Base-by-base conservation (phyloP, 2,797 vertebrate species). In the Acridotheres tristis region DNA sequence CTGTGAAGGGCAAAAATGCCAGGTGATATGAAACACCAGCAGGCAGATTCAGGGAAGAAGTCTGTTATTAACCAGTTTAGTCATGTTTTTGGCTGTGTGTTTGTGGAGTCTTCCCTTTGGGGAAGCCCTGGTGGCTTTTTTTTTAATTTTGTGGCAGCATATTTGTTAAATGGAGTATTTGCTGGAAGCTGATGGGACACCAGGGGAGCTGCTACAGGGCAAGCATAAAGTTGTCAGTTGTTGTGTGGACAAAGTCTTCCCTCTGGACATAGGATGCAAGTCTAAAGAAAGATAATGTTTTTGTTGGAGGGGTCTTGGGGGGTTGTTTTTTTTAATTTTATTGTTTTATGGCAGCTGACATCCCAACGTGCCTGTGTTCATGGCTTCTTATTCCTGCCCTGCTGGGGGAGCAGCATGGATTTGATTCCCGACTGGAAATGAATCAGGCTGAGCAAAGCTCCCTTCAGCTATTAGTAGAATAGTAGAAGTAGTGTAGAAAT, bases 251-350 rank as follows among this genome's bases (percentile, higher is more conserved):
- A 30, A 15, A 79, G 12, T 63, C 23, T 74, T 86, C 34, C 14
- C 11, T 88, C 1, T 48, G 63, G 53, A 27, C 32, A 36, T 5
- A 51, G 40, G 17, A 25, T 66, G 9, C 32, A 40, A 25, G 14
- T 48, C 15, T 58, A 26, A 43, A 32, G 5, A 9, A 55, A 12
- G 11, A 40, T 27, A 8, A 7, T 9, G 17, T 5, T 36, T 57
- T 25, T 25, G 3, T 15, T 69, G 5, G 42, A 40, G 13, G n/a
- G 6, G 10, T 38, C 17, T 45, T 21, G 26, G 11, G 11, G 2
- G 0, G 0, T 27, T 55, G 34, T 0, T 11, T 13, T 57, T 58
- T 51, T 13, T 4, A 1, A 14, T 43, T 74, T 74, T 3, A 8
- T n/a, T 36, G 38, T 73, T 26, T 76, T 13, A 11, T 38, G 47